These are phyloP conservation scores for Hydrotaea diabolus DNA, from an alignment of 2,888 invertebrate species.

Conservation along the genomic window DNA sequence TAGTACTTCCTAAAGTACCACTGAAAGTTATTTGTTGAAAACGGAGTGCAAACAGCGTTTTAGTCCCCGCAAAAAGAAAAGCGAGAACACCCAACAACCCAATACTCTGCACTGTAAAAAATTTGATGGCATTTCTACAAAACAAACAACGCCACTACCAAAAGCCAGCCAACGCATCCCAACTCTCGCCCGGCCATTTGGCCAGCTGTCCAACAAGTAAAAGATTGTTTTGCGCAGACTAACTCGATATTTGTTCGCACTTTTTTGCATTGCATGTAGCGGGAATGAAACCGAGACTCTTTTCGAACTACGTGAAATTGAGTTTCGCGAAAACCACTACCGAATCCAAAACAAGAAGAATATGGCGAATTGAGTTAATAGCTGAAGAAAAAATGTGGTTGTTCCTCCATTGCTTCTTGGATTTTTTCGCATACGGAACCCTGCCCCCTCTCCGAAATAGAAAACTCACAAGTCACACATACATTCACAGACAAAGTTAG, in stretches of 20 bases:
- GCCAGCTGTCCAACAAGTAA: constrained; percentile 32
- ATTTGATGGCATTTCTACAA: background rate
- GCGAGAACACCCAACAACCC: background rate
- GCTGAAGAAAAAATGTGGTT: constrained; percentile 64
- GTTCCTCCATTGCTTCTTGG: background rate
- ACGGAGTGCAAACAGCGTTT: constrained; percentile 47
- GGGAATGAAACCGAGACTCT: constrained; percentile 15
- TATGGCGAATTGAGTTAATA: constrained; percentile 61
- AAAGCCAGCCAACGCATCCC: constrained; percentile 18
- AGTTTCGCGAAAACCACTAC: constrained; percentile 37
- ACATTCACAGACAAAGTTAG: background rate
- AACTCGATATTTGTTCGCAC: constrained; percentile 61
- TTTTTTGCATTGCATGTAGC: constrained; percentile 54
- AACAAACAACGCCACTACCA: constrained; percentile 25
- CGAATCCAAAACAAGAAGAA: constrained; percentile 39
- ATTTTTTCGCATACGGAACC: background rate
- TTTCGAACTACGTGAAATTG: constrained; percentile 39
- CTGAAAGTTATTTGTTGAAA: constrained; percentile 62
- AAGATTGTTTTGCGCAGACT: constrained; percentile 32
- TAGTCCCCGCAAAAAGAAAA: constrained; percentile 1
- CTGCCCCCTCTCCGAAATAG: no score
- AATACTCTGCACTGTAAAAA: background rate
- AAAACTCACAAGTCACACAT: background rate
- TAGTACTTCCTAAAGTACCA: constrained; percentile 54
- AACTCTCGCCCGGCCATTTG: constrained; percentile 12